These are phyloP conservation scores for Serranus cabrilla DNA, from an alignment of 2,797 vertebrate genomes.

Conservation along the genomic window DNA sequence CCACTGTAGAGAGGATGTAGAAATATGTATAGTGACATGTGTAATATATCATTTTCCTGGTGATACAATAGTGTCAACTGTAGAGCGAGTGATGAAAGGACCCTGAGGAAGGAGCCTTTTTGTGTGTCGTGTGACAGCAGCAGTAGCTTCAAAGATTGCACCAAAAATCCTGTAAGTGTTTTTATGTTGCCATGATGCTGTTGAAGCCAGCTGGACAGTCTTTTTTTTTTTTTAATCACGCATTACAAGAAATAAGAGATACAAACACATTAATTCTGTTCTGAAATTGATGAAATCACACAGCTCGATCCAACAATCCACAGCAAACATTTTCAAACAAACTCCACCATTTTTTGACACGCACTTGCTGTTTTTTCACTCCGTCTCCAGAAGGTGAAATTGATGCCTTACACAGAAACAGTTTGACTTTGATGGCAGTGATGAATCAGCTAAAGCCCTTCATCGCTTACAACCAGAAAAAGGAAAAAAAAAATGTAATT, in stretches of 20 bases:
- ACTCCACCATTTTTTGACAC: constrained; percentile 52
- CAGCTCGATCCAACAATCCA: constrained; percentile 35
- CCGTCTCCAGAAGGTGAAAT: constrained; percentile 55
- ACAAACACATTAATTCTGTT: constrained; percentile 35
- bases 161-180: constrained; percentile 74
- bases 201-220: constrained; percentile 24
- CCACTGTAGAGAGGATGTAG: constrained; percentile 79
- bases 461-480: constrained; percentile 49
- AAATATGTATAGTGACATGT: constrained; percentile 80
- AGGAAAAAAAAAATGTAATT: constrained; percentile 45
- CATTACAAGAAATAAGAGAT: constrained; percentile 25
- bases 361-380: neutral
- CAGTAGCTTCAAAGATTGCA: constrained; percentile 76
- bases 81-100: constrained; percentile 62
- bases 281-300: constrained; percentile 49
- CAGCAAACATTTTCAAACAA: constrained; percentile 45
- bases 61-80: constrained; percentile 74
- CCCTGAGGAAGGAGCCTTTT: constrained; percentile 48
- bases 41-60: constrained; percentile 80
- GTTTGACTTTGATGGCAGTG: constrained; percentile 39
- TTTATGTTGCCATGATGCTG: constrained; percentile 53
- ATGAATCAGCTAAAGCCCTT: constrained; percentile 66
- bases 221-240: constrained; percentile 8
- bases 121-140: constrained; percentile 64
- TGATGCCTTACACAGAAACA: constrained; percentile 47